phyloP scores from a whole-genome alignment of 2,113 vertebrate species.

The Scolopax mira region DNA sequence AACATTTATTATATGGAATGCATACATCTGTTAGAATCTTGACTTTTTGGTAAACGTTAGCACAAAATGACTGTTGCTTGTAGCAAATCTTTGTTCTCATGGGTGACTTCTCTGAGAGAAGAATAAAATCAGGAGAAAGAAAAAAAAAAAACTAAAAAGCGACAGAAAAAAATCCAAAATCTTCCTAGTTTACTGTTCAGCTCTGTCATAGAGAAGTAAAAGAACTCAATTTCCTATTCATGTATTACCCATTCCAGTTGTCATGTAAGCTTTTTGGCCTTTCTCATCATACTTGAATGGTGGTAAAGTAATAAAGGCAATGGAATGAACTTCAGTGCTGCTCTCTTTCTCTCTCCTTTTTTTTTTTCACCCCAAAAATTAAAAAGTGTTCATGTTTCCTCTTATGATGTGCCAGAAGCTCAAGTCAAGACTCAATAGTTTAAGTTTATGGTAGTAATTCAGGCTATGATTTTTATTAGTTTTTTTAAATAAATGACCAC shows the following conservation, averaged over 20 bases:
- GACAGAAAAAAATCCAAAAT: slow-evolving; percentile 1
- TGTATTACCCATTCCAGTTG: background rate
- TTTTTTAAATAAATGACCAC: background rate
- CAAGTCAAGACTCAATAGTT: background rate
- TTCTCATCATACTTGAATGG: background rate
- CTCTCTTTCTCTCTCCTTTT: too few relatives aligned
- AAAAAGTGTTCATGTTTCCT: background rate
- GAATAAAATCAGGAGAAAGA: background rate
- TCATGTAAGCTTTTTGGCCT: slow-evolving; percentile 6
- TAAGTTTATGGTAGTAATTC: background rate
- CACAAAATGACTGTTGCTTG: background rate
- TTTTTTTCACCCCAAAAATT: too few relatives aligned
- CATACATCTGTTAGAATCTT: background rate
- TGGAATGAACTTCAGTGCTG: background rate
- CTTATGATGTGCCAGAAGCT: background rate
- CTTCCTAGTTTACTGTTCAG: background rate
- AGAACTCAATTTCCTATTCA: slow-evolving; percentile 39
- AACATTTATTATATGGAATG: background rate
- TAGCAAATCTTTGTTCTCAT: background rate
- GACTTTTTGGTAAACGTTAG: background rate
- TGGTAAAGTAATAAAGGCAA: slow-evolving; percentile 30
- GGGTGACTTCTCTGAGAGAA: slow-evolving; percentile 38
- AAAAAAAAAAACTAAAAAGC: background rate
- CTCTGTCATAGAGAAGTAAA: slow-evolving; percentile 26
- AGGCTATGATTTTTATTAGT: background rate